Base-by-base conservation (phyloP, 30 jellyfish, hydroid and myxozoan genomes). In the Hydractinia echinata region DNA sequence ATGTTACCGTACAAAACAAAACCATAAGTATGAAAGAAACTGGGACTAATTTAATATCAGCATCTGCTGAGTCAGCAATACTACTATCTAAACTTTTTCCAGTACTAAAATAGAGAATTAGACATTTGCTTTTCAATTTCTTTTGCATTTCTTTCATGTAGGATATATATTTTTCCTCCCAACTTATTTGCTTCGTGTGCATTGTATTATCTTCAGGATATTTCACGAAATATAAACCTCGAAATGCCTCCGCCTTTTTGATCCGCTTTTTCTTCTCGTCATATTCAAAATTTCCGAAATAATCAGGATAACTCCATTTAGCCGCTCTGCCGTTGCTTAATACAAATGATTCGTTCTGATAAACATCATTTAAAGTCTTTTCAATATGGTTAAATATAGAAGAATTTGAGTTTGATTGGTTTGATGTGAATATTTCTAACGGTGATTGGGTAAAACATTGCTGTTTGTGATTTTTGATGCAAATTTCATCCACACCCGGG, bases 21-120 rank as follows among this genome's bases (percentile, higher is more conserved):
- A 83, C 66, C 99, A 93, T 93, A 48, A 87, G 72, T 4, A 71
- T 81, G 55, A 93, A 83, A 7, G 99, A 89, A 4, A 84, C 87
- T 14, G 81, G 61, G n/a, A 93, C 79, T 10, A 93, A 79, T 51
- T 80, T 85, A 77, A 87, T 73, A 60, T 93, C 96, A 39, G 85
- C 81, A 66, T 85, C 56, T 54, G 99, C 91, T 51, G 97, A 82
- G 51, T 84, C 95, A 9, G 96, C 82, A 6, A 93, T 85, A 53
- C 95, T 78, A 30, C 84, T 95, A 51, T 93, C 99, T 20, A 93
- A 74, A 81, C 99, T 88, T 52, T 86, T 73, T 54, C 85, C 85
- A 19, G 99, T 87, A 51, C 80, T 88, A 76, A 72, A 93, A 30
- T 76, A 80, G 69, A 93, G 14, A 5, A 68, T 71, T 7, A 87